These are phyloP conservation scores for Eupristina koningsbergeri DNA, from an alignment of 1,140 invertebrate genomes.

Conservation along the genomic window DNA sequence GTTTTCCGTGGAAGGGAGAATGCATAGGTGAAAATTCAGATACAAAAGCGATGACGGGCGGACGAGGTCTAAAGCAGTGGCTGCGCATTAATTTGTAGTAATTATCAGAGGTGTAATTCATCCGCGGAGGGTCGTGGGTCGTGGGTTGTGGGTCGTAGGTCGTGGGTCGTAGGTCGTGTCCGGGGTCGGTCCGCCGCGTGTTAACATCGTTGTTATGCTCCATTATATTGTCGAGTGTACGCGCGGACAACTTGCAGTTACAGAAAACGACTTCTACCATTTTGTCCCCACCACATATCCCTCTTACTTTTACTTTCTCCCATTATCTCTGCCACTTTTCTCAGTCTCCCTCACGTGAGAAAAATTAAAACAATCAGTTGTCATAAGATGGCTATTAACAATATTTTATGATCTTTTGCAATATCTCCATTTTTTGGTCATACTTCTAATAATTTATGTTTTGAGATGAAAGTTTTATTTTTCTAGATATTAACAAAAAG, in stretches of 20 bases:
- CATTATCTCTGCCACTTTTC: too few species aligned
- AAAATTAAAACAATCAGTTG: too few species aligned
- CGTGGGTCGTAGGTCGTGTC: slow-evolving; percentile 62
- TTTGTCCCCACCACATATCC: neutral
- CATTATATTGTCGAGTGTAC: slow-evolving; percentile 68
- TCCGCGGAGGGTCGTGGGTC: slow-evolving; percentile 60
- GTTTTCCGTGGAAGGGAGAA: neutral
- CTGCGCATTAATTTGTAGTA: slow-evolving; percentile 72
- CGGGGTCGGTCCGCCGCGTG: slow-evolving; percentile 67
- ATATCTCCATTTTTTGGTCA: too few species aligned
- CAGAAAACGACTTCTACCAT: slow-evolving; percentile 12
- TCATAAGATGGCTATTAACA: too few species aligned
- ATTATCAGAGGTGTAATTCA: slow-evolving; percentile 73
- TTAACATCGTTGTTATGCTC: slow-evolving; percentile 74
- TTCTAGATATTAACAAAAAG: too few species aligned
- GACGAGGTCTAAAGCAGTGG: slow-evolving; percentile 56
- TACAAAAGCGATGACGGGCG: slow-evolving; percentile 45
- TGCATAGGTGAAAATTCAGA: slow-evolving; percentile 37
- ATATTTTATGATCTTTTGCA: too few species aligned
- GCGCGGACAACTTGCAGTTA: slow-evolving; percentile 44
- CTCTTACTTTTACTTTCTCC: neutral
- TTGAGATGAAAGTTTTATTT: too few species aligned
- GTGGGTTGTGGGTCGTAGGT: slow-evolving; percentile 61
- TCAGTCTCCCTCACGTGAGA: too few species aligned
- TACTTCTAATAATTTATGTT: too few species aligned